A percentile compares a stretch with the other conserved stretches of the same genome.
phyloP scores from a whole-genome alignment of 2,113 vertebrate genomes.

The Plestiodon gilberti region DNA sequence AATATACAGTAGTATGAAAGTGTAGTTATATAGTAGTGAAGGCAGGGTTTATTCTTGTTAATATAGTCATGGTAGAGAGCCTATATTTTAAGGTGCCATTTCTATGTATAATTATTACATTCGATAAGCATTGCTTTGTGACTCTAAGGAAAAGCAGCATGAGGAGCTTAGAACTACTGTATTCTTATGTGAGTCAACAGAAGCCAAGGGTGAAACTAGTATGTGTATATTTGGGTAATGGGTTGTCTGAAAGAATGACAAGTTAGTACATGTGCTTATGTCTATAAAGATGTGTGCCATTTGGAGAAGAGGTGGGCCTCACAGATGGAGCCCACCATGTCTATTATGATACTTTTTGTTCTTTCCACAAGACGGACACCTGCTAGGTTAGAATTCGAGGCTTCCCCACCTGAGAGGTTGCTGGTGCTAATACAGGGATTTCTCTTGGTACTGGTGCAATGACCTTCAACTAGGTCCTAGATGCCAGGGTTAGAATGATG shows the following conservation, averaged over 20 bases:
- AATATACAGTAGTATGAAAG: slow-evolving; percentile 34
- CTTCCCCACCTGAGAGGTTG: background rate
- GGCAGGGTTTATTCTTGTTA: background rate
- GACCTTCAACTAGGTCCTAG: too few relatives aligned
- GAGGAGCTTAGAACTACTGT: background rate
- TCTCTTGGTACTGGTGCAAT: background rate
- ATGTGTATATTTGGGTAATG: background rate
- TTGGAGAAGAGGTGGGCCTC: background rate
- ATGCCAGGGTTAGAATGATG: background rate
- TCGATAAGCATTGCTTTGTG: background rate
- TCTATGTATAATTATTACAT: background rate
- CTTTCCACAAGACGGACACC: too few relatives aligned
- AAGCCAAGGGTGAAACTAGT: background rate
- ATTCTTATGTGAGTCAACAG: background rate
- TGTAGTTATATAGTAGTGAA: background rate
- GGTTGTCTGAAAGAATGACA: background rate
- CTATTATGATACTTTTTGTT: too few relatives aligned
- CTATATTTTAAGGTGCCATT: background rate
- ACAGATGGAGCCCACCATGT: too few relatives aligned
- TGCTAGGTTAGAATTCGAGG: background rate
- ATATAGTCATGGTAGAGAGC: background rate
- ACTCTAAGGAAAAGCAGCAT: background rate
- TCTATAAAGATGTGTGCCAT: background rate
- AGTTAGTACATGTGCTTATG: background rate
- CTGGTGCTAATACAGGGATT: background rate